Percentiles rank a stretch among this genome's conserved stretches.
Conservation (phyloP, 2,113 vertebrate genomes). For the Gallinago media region DNA sequence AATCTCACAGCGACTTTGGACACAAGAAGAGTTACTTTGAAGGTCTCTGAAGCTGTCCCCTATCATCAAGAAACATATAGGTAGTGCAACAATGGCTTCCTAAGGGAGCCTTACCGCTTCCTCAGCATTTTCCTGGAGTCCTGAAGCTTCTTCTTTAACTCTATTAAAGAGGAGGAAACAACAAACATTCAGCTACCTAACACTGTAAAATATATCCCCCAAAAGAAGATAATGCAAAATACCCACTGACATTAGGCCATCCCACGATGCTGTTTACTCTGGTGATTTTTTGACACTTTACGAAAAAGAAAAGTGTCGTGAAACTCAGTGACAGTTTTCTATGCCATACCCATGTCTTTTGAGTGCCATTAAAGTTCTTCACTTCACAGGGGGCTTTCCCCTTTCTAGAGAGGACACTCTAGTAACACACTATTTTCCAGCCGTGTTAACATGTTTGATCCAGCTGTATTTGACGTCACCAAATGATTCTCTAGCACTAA, state of each 20-base stretch:
- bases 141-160: constrained; percentile 75
- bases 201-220: not conserved
- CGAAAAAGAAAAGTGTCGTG: not conserved
- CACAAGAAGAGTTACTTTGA: not conserved
- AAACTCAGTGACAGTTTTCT: not conserved
- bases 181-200: not conserved
- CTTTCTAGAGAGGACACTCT: not conserved
- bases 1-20: not conserved
- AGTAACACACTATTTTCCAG: not conserved
- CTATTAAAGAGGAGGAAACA: not conserved
- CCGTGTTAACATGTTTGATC: not conserved
- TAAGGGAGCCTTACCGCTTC: constrained; percentile 78
- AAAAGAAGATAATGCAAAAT: not conserved
- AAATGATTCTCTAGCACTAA: not conserved
- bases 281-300: not conserved
- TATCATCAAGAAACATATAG: not conserved
- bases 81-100: not conserved
- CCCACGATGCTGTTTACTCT: not conserved
- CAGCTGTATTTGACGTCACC: not conserved
- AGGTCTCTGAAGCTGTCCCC: not conserved
- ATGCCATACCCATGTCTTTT: not conserved
- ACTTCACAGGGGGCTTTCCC: not conserved
- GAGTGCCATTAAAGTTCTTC: not conserved
- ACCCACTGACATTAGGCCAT: not conserved
- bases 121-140: constrained; percentile 82